Evolutionary conservation across 2,888 invertebrate species (phyloP).

Genomic region (Electrophaes corylata): DNA sequence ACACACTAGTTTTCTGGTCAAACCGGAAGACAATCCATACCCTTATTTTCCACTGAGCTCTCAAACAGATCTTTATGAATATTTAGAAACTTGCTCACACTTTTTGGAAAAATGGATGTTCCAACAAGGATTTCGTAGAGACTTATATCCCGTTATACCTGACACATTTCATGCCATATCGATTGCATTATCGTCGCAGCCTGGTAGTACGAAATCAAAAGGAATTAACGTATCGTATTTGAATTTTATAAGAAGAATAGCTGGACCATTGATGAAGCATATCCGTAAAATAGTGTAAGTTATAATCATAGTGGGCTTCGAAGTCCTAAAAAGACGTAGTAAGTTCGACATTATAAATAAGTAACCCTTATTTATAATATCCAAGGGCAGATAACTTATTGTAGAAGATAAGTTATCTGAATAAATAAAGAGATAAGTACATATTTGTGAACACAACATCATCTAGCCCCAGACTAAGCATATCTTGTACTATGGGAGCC

Average conservation of each 20-base stretch:
- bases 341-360: too few relatives aligned
- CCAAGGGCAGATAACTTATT: too few relatives aligned
- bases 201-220: conserved; percentile 58
- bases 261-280: conserved; percentile 75
- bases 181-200: conserved; percentile 53
- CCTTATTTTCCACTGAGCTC: conserved; percentile 65
- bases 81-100: conserved; percentile 58
- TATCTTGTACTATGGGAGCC: too few relatives aligned
- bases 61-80: conserved; percentile 60
- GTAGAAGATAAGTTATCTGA: too few relatives aligned
- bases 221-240: conserved; percentile 72
- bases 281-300: conserved; percentile 66
- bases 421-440: too few relatives aligned
- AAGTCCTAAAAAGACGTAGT: neutral
- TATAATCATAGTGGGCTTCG: neutral
- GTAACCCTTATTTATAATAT: too few relatives aligned
- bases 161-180: conserved; percentile 74
- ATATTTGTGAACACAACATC: too few relatives aligned
- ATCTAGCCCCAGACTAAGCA: too few relatives aligned
- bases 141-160: conserved; percentile 73
- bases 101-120: conserved; percentile 80
- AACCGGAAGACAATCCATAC: conserved; percentile 61
- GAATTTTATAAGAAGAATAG: conserved; percentile 70
- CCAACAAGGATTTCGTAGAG: conserved; percentile 76
- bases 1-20: conserved; percentile 55